Evolutionary conservation across 2,113 vertebrate species (phyloP).

Genomic region (Pomatostomus ruficeps): DNA sequence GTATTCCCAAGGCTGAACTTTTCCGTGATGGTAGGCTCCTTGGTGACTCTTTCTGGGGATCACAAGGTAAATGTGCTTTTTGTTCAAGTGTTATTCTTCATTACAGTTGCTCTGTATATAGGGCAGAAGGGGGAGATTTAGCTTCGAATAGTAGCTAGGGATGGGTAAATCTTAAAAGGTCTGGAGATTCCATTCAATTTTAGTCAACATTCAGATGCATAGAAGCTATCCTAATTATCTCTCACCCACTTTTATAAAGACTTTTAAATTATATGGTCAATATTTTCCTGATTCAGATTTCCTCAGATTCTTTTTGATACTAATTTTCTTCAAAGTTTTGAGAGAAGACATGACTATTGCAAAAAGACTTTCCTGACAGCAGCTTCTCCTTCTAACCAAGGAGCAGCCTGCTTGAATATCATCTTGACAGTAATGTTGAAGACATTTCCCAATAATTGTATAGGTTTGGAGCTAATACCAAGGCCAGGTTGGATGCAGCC

Average conservation of each 20-base stretch:
- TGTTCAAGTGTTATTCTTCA: neutral
- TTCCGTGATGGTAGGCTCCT: neutral
- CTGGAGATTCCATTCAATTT: neutral
- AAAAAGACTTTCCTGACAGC: neutral
- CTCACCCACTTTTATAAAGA: neutral
- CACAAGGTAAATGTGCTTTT: neutral
- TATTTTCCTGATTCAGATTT: neutral
- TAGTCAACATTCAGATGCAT: neutral
- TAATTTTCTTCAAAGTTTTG: neutral
- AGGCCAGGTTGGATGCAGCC: neutral
- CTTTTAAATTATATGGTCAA: neutral
- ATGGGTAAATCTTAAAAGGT: neutral
- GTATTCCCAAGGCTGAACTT: neutral
- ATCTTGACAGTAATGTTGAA: neutral
- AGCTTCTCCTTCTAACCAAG: neutral
- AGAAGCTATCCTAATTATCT: neutral
- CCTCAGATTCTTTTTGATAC: neutral
- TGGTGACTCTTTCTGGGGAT: neutral
- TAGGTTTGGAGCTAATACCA: neutral
- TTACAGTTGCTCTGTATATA: neutral
- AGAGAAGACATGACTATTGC: neutral
- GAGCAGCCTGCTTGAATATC: neutral
- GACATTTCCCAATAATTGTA: neutral
- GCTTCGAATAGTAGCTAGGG: neutral
- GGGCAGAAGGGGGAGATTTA: neutral